phyloP scores from a whole-genome alignment of 1,140 invertebrate species.

The Batillaria attramentaria region DNA sequence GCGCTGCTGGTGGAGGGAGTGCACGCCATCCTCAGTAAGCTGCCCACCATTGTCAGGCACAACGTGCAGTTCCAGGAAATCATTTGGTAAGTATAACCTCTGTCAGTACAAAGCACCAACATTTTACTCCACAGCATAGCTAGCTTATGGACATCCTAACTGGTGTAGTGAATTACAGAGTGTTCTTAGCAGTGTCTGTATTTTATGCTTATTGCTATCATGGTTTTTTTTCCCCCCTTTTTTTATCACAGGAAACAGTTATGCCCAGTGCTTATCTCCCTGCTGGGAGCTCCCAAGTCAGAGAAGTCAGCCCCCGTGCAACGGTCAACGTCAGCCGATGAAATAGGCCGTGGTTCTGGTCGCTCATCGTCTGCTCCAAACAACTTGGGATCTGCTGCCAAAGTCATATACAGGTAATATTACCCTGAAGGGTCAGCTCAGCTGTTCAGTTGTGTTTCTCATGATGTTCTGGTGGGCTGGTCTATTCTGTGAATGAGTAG shows the following conservation, averaged over 20 bases:
- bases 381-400: constrained; percentile 84
- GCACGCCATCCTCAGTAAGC: constrained; percentile 85
- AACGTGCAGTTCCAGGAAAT: constrained; percentile 67
- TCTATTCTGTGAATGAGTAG: too few species aligned
- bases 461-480: too few species aligned
- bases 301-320: constrained; percentile 79
- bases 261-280: constrained; percentile 88
- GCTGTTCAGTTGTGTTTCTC: too few species aligned
- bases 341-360: constrained; percentile 80
- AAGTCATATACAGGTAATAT: constrained; percentile 87
- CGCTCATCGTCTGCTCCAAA: constrained; percentile 81
- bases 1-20: constrained; percentile 88
- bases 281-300: constrained; percentile 85
- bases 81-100: constrained; percentile 62
- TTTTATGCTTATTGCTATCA: too few species aligned
- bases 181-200: too few species aligned
- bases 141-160: background rate
- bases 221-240: too few species aligned
- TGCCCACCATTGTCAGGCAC: constrained; percentile 68
- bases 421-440: too few species aligned
- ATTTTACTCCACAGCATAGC: too few species aligned
- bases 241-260: constrained; percentile 83
- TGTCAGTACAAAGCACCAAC: too few species aligned
- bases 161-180: too few species aligned
- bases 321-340: constrained; percentile 68